Percentiles rank a stretch among this genome's conserved stretches.
phyloP scores from a whole-genome alignment of 2,797 vertebrate genomes.

The Tangara arthus region DNA sequence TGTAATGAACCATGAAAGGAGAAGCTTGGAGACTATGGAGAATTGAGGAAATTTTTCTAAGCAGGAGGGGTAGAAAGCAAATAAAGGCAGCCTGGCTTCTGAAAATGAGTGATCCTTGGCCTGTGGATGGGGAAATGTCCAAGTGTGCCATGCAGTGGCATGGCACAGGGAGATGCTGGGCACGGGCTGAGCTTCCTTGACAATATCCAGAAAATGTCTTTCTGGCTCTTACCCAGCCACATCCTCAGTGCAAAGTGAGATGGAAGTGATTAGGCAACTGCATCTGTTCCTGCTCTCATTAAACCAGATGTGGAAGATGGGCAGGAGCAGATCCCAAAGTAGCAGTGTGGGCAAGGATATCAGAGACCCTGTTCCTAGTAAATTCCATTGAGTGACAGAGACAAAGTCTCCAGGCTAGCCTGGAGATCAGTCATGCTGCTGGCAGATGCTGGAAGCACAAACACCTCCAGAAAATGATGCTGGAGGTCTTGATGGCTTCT shows the following conservation, averaged over 20 bases:
- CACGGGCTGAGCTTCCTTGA: not conserved
- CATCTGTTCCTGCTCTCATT: not conserved
- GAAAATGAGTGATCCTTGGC: not conserved
- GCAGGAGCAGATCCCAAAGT: not conserved
- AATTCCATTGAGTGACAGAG: not conserved
- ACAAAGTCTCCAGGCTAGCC: not conserved
- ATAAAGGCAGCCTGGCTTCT: not conserved
- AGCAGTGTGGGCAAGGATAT: not conserved
- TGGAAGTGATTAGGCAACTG: not conserved
- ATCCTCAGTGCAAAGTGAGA: not conserved
- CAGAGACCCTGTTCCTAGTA: not conserved
- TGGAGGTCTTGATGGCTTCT: not conserved
- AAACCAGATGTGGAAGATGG: not conserved
- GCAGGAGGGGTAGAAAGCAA: not conserved
- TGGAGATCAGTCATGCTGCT: not conserved
- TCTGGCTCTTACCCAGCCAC: not conserved
- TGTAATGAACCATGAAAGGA: not conserved
- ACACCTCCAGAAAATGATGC: not conserved
- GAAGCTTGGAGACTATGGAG: not conserved
- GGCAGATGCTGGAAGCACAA: not conserved
- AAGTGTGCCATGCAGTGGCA: not conserved
- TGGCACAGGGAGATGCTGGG: not conserved
- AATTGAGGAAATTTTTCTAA: not conserved
- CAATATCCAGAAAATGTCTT: not conserved
- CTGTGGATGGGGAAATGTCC: rapidly evolving